A percentile compares a stretch with the other conserved stretches of the same genome.
Evolutionary conservation across 2,888 invertebrate species (phyloP).

Genomic region (Stenichneumon culpator): DNA sequence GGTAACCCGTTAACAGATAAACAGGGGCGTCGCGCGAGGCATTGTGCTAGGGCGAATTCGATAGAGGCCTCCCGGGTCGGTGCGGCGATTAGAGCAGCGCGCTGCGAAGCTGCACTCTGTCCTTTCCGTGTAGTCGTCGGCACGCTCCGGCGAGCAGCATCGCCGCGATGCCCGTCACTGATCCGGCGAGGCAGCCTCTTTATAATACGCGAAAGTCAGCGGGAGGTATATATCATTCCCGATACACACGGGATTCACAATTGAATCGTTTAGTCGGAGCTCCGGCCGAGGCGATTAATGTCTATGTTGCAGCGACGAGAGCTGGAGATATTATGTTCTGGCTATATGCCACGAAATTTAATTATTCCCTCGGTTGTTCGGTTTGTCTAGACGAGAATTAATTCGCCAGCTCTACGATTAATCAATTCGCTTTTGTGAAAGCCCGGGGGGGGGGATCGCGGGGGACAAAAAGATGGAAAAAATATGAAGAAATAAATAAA

Average conservation of each 20-base stretch:
- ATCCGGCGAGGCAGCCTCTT: slow-evolving; percentile 51
- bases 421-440: slow-evolving; percentile 54
- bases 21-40: slow-evolving; percentile 42
- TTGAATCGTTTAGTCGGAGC: slow-evolving; percentile 62
- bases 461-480: slow-evolving; percentile 57
- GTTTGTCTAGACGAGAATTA: slow-evolving; percentile 60
- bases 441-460: background rate
- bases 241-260: slow-evolving; percentile 57
- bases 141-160: slow-evolving; percentile 62
- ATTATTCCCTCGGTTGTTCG: slow-evolving; percentile 49
- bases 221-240: slow-evolving; percentile 41
- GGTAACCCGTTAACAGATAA: slow-evolving; percentile 43
- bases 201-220: slow-evolving; percentile 53
- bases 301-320: slow-evolving; percentile 28
- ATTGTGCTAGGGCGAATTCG: slow-evolving; percentile 54
- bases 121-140: slow-evolving; percentile 21
- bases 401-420: slow-evolving; percentile 53
- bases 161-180: slow-evolving; percentile 48
- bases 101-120: slow-evolving; percentile 10
- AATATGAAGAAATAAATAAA: slow-evolving; percentile 70
- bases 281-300: slow-evolving; percentile 21
- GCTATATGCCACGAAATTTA: slow-evolving; percentile 50
- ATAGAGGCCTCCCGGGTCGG: slow-evolving; percentile 47
- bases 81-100: slow-evolving; percentile 64
- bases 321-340: background rate